Evolutionary conservation across 2,797 vertebrate species (phyloP).

Genomic region (Steatocranus sp.): DNA sequence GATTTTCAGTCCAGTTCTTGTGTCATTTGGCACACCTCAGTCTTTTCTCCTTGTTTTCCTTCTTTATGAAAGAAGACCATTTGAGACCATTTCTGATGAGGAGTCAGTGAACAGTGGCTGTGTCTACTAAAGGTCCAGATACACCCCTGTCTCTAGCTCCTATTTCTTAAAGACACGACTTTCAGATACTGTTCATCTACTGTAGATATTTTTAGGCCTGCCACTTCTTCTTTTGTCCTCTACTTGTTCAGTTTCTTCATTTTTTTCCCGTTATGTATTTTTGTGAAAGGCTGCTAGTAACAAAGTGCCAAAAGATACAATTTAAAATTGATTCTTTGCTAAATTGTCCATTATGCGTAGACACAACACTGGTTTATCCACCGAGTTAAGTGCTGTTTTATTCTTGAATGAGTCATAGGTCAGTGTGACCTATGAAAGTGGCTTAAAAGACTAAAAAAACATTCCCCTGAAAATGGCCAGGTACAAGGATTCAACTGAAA

Average conservation of each 20-base stretch:
- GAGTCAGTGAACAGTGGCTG: neutral
- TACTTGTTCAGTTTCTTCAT: neutral
- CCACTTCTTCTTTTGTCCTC: neutral
- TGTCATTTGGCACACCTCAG: neutral
- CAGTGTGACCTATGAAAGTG: neutral
- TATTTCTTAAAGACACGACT: neutral
- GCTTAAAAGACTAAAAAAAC: neutral
- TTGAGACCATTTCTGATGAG: neutral
- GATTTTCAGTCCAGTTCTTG: neutral
- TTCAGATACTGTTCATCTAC: neutral
- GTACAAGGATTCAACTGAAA: neutral
- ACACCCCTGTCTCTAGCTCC: neutral
- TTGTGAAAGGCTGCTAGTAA: neutral
- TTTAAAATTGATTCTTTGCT: neutral
- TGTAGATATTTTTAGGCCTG: neutral
- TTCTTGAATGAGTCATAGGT: neutral
- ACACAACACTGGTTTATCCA: neutral
- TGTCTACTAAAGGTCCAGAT: neutral
- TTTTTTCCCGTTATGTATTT: fast-evolving
- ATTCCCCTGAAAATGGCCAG: neutral
- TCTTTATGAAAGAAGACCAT: neutral
- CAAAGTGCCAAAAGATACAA: neutral
- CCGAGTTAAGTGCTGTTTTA: neutral
- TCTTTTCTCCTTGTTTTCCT: neutral
- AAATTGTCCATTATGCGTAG: neutral